Evolutionary conservation across 53 echinoderm and acorn worm species (phyloP).

Genomic region (Echinometra lucunter): DNA sequence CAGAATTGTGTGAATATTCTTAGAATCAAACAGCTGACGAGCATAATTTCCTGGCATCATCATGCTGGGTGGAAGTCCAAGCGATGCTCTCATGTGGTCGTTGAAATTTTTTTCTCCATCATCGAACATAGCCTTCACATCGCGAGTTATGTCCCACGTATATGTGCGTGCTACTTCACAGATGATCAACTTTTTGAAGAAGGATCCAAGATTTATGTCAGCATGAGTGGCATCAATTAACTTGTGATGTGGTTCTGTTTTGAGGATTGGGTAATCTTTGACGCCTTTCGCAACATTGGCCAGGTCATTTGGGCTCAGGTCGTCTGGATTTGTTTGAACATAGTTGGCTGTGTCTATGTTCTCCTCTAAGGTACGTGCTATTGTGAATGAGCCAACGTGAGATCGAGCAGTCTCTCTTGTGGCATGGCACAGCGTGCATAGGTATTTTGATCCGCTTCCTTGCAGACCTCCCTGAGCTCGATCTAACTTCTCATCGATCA

Average conservation of each 20-base stretch:
- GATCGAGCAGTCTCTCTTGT: slow-evolving; percentile 42
- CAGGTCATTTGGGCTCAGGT: slow-evolving; percentile 15
- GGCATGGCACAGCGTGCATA: slow-evolving; percentile 70
- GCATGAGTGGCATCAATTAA: slow-evolving; percentile 71
- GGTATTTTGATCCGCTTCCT: neutral
- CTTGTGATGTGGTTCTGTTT: slow-evolving; percentile 9
- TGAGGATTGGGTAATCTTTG: slow-evolving; percentile 50
- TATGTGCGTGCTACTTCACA: slow-evolving; percentile 62
- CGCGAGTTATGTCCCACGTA: slow-evolving; percentile 56
- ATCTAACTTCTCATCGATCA: slow-evolving; percentile 30
- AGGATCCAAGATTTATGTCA: slow-evolving; percentile 64
- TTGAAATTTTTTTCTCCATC: slow-evolving; percentile 64
- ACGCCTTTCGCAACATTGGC: slow-evolving; percentile 34
- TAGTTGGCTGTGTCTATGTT: slow-evolving; percentile 26
- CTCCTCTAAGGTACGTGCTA: slow-evolving; percentile 45
- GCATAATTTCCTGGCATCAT: slow-evolving; percentile 84
- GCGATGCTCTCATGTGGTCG: slow-evolving; percentile 36
- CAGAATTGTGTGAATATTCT: neutral
- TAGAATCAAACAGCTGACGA: slow-evolving; percentile 40
- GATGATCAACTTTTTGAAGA: slow-evolving; percentile 64
- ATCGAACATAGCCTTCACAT: slow-evolving; percentile 65
- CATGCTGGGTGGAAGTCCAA: slow-evolving; percentile 57
- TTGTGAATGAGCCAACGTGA: slow-evolving; percentile 58
- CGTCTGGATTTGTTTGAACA: slow-evolving; percentile 53
- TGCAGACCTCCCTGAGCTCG: neutral